Evolutionary conservation across 2,113 vertebrate genomes (phyloP).

Genomic region (Cololabis saira): DNA sequence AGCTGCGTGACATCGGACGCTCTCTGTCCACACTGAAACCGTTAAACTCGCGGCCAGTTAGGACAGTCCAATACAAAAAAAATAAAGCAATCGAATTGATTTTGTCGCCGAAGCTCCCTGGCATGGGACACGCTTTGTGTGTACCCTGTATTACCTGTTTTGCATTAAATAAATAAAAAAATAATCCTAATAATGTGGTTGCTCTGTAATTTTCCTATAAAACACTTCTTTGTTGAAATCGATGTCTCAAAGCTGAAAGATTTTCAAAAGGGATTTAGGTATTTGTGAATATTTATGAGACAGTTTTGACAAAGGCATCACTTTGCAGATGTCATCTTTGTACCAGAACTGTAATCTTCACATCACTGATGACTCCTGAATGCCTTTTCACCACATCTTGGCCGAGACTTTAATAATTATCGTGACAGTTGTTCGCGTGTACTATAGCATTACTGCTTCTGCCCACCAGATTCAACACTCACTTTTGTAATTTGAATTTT

Average conservation of each 20-base stretch:
- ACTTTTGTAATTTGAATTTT: conserved; percentile 15
- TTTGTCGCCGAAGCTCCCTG: no score
- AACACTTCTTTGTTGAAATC: conserved; percentile 7
- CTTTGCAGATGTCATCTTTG: conserved; percentile 56
- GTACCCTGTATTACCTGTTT: no score
- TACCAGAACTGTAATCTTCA: conserved; percentile 60
- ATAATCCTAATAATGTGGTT: no score
- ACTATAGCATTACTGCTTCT: conserved; percentile 21
- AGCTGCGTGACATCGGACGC: no score
- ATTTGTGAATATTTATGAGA: conserved; percentile 51
- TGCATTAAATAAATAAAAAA: no score
- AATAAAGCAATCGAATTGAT: no score
- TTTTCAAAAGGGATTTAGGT: conserved; percentile 44
- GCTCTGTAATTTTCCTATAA: neutral
- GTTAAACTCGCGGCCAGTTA: no score
- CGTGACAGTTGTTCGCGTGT: conserved; percentile 45
- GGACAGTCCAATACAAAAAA: no score
- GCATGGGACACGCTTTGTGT: no score
- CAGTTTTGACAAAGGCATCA: conserved; percentile 51
- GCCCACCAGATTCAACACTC: conserved; percentile 3
- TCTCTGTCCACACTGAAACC: no score
- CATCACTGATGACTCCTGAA: conserved; percentile 47
- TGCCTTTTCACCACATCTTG: conserved; percentile 30
- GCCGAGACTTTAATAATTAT: conserved; percentile 40
- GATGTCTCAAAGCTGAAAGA: conserved; percentile 5